Evolutionary conservation across 1,140 invertebrate species (phyloP), one percentile per base, ranked within the genome.

Genomic region (Heliconius hermathena): DNA sequence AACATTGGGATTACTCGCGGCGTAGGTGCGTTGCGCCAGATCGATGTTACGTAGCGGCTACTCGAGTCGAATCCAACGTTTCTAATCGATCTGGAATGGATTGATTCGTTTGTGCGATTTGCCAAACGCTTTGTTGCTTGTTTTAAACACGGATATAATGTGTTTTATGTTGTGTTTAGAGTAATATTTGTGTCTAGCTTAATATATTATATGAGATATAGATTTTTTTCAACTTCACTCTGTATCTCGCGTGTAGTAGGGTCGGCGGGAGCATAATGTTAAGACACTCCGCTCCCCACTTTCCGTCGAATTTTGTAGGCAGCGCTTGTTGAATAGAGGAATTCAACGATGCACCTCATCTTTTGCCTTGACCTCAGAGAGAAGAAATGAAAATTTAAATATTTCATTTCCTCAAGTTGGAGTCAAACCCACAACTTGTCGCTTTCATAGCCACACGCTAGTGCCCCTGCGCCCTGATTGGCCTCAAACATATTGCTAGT

Each of bases 1-100:
- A 91, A 84, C 91, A 90, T 90, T 87, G 89, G 89, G 93, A 93
- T 94, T 93, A 90, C 91, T 89, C 89, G 89, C 85, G 89, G 83
- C 88, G 90, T 89, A 87, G 84, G 83, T 90, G 89, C 87, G 86
- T 87, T 89, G 89, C 87, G 88, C 87, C 87, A 88, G 88, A 89
- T 90, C 84, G 89, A 90, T 89, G 88, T 90, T 90, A 90, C 88
- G 88, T 91, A 85, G 84, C 84, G 75, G 87, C 85, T 90, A 87
- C 87, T 88, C 87, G 84, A 89, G 87, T 84, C 87, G 79, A 86
- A 87, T 85, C 86, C 79, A 85, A 81, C 77, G 72, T 85, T 89
- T 85, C 82, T 82, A 86, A 90, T 90, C 86, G 88, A 88, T 91
- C 60, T 81, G 74, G 70, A 81, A 85, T 80, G 73, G 73, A 81